These are phyloP conservation scores for Chaetogeoica ovagalla DNA, from an alignment of 2,888 invertebrate species.

Conservation along the genomic window DNA sequence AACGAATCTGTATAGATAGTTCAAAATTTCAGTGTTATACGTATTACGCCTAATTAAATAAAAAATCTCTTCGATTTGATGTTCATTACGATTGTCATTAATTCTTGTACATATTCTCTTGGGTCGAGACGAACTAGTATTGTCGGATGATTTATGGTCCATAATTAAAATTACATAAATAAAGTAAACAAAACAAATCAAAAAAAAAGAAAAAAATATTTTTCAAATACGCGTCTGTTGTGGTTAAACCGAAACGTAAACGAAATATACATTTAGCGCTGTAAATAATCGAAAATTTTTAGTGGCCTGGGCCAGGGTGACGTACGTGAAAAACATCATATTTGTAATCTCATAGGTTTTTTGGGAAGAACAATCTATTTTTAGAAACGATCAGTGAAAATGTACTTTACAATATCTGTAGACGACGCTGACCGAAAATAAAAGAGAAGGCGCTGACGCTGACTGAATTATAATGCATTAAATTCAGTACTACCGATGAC, in stretches of 20 bases:
- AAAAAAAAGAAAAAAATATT: too few relatives aligned
- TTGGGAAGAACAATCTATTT: not conserved
- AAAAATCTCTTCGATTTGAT: conserved; percentile 20
- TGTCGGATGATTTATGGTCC: not conserved
- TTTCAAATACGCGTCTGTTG: not conserved
- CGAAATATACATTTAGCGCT: not conserved
- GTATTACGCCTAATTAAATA: not conserved
- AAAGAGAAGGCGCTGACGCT: not conserved
- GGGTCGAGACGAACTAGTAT: conserved; percentile 12
- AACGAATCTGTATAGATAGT: too few relatives aligned
- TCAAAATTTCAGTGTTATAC: too few relatives aligned
- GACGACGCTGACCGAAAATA: not conserved
- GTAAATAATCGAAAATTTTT: too few relatives aligned
- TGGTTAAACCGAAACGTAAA: not conserved
- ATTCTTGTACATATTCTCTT: conserved; percentile 1
- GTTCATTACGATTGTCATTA: not conserved
- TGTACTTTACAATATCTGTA: not conserved
- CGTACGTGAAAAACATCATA: not conserved
- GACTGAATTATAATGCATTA: not conserved
- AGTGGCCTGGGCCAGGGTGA: too few relatives aligned
- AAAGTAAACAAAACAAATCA: not conserved
- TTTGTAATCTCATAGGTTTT: not conserved
- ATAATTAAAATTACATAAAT: not conserved
- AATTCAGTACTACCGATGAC: not conserved
- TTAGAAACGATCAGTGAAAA: not conserved